Base-by-base conservation (phyloP, 2,797 vertebrate species). In the Taenioides sp. region DNA sequence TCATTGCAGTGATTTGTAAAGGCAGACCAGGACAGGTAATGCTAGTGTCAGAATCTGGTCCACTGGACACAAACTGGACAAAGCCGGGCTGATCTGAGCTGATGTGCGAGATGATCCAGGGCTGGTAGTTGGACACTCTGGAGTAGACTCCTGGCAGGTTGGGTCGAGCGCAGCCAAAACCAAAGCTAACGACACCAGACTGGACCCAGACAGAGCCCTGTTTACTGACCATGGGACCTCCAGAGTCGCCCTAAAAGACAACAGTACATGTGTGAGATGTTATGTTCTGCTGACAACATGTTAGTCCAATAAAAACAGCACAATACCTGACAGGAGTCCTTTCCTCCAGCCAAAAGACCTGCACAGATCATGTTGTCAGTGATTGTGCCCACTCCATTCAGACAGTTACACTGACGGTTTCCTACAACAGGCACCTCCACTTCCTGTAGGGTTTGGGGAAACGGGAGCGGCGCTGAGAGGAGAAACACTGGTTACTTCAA, bases 341-440 rank as follows among this genome's bases (percentile, higher is more conserved):
- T 90, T 1, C 89, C 91, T 25, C 89, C 88, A 47, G 47, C 64
- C 64, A 83, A 31, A 67, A 90, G 70, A 27, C 79, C 88, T 25
- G 90, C 87, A 79, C 89, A 92, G 20, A 94, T 87, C 91, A 92
- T 91, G 77, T 92, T 92, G 11, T 68, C 28, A 22, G 75, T 84
- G 70, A 78, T 31, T 1, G 0, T 12, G 0, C 57, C 67, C 0
- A 73, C 71, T 74, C 81, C 73, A 61, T 78, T 87, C 0, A 90
- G 72, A 18, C 58, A 75, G 72, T 83, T 85, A 63, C 92, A 93
- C 72, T 84, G 80, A 66, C 82, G 66, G 34, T 70, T 78, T 16
- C 87, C 87, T 34, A 93, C 7, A 63, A 92, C 69, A 0, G 88
- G 88, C 4, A 92, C 82, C 1, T 82, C 47, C 18, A 85, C 85